Evolutionary conservation across 2,888 invertebrate species (phyloP).

Genomic region (Lacanobia wlatinum): DNA sequence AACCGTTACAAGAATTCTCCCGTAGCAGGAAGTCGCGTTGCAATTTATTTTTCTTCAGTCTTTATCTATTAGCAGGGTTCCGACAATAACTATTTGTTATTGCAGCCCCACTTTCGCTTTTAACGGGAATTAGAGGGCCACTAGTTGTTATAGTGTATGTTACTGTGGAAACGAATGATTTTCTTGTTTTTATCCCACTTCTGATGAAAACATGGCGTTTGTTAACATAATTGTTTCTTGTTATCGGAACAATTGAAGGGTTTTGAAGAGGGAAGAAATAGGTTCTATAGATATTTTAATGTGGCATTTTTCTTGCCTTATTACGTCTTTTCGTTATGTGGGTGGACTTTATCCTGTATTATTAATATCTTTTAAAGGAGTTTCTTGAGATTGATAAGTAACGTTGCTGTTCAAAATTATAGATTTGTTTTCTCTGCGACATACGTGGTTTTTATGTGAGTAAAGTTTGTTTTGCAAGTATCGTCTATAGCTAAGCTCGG

Average conservation of each 20-base stretch:
- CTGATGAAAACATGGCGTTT: slow-evolving; percentile 22
- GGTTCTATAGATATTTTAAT: not conserved
- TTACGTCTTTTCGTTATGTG: not conserved
- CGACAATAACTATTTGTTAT: slow-evolving; percentile 81
- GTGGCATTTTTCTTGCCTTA: not conserved
- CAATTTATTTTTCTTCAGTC: slow-evolving; percentile 66
- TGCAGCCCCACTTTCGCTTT: slow-evolving; percentile 70
- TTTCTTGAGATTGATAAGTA: not conserved
- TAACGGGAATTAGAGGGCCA: slow-evolving; percentile 72
- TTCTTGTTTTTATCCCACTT: slow-evolving; percentile 34
- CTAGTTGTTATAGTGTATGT: slow-evolving; percentile 52
- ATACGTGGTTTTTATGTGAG: not conserved
- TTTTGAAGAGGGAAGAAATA: too few species aligned
- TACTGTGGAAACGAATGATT: slow-evolving; percentile 32
- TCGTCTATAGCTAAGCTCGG: too few species aligned
- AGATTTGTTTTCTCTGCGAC: not conserved
- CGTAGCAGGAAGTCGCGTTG: slow-evolving; percentile 54
- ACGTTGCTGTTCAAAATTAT: not conserved
- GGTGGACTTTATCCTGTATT: not conserved
- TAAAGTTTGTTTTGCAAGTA: too few species aligned
- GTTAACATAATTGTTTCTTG: slow-evolving; percentile 3
- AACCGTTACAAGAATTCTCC: slow-evolving; percentile 44
- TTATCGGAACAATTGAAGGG: slow-evolving; percentile 4
- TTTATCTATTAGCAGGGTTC: slow-evolving; percentile 77
- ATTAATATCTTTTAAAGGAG: not conserved